Evolutionary conservation across 2,888 invertebrate species (phyloP).

Genomic region (Lasioglossum lativentre): DNA sequence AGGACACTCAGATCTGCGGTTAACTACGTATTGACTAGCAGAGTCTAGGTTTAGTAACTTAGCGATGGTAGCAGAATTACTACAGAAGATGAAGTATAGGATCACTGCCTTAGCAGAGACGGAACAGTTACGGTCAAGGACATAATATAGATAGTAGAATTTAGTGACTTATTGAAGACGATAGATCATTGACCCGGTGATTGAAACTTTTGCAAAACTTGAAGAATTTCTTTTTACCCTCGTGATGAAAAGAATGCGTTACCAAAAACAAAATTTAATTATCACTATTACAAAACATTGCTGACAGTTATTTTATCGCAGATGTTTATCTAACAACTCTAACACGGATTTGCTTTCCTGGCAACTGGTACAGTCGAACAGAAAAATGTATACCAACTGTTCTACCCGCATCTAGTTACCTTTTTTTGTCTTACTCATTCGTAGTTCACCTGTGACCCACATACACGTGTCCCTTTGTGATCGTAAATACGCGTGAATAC

Average conservation of each 20-base stretch:
- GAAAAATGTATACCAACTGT: conserved; percentile 17
- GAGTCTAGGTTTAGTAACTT: background rate
- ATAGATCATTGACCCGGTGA: background rate
- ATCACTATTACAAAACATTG: background rate
- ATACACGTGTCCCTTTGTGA: conserved; percentile 38
- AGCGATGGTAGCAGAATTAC: no score
- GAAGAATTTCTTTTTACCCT: background rate
- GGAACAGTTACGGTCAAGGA: background rate
- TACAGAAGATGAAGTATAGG: no score
- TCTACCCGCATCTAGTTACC: conserved; percentile 42
- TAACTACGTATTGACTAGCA: background rate
- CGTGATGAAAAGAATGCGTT: background rate
- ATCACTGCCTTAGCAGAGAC: background rate
- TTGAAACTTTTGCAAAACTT: background rate
- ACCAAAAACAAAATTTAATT: background rate
- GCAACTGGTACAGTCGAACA: background rate
- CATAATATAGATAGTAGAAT: background rate
- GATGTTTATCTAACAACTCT: background rate
- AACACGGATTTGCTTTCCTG: background rate
- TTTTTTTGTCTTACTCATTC: conserved; percentile 30
- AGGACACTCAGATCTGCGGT: background rate
- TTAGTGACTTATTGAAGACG: background rate
- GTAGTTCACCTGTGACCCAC: conserved; percentile 45
- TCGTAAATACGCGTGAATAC: background rate
- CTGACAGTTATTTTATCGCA: background rate